These are phyloP conservation scores for Nansenia antarctica DNA, from an alignment of 2,113 vertebrate species.

Conservation along the genomic window DNA sequence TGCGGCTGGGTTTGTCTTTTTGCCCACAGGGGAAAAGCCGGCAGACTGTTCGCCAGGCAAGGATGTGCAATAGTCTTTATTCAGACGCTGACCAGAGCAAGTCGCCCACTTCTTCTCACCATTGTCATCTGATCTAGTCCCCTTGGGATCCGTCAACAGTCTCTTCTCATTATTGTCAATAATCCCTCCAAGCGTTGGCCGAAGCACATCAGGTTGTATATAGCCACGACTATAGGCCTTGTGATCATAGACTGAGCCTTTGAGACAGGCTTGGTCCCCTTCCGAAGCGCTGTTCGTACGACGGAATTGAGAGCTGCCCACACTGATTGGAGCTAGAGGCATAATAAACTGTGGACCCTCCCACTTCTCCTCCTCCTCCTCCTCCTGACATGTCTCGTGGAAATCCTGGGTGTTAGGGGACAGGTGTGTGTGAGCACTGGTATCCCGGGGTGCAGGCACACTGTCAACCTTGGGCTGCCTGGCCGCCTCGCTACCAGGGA, in stretches of 20 bases:
- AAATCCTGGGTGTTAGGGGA: slow-evolving; percentile 27
- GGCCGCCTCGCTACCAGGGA: slow-evolving; percentile 18
- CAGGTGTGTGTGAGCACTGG: slow-evolving; percentile 14
- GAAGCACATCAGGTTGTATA: slow-evolving; percentile 8
- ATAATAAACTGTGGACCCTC: slow-evolving; percentile 56
- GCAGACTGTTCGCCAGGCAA: background rate
- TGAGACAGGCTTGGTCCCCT: slow-evolving; percentile 36
- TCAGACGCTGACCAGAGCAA: background rate
- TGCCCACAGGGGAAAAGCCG: background rate
- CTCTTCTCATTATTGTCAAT: slow-evolving; percentile 19
- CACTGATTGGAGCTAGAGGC: slow-evolving; percentile 58
- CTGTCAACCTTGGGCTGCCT: slow-evolving; percentile 13
- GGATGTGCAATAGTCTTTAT: slow-evolving; percentile 8
- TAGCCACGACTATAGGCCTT: slow-evolving; percentile 28
- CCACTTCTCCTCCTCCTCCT: slow-evolving; percentile 23
- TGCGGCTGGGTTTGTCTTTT: slow-evolving; percentile 3
- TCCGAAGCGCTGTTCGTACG: slow-evolving; percentile 41
- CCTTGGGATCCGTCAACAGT: slow-evolving; percentile 25
- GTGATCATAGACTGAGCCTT: slow-evolving; percentile 46
- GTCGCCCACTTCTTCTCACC: background rate
- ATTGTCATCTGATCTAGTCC: slow-evolving; percentile 26
- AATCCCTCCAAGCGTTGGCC: slow-evolving; percentile 35
- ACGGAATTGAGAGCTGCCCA: slow-evolving; percentile 34
- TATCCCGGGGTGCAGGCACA: slow-evolving; percentile 6
- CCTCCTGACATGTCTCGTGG: slow-evolving; percentile 33